phyloP scores from a whole-genome alignment of 2,113 vertebrate species.

The Monarcha castaneiventris region DNA sequence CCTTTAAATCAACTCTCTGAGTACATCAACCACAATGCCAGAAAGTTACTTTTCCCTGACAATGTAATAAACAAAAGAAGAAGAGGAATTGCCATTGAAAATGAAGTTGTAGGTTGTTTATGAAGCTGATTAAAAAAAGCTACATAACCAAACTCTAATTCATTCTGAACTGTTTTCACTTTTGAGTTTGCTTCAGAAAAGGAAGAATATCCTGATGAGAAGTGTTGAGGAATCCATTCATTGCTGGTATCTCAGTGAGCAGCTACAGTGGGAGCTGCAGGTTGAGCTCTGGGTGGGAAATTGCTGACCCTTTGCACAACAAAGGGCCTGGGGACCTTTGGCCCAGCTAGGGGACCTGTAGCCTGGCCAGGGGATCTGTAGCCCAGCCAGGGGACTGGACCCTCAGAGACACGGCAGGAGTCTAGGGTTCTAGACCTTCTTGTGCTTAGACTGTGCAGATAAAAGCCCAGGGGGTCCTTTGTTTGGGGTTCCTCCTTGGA shows the following conservation, averaged over 20 bases:
- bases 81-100: not conserved
- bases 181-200: not conserved
- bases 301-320: not conserved
- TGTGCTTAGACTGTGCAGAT: fast-evolving
- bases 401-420: not conserved
- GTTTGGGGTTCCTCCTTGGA: fast-evolving
- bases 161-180: not conserved
- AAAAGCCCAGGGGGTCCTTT: not conserved
- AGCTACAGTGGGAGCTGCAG: fast-evolving
- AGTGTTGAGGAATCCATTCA: not conserved
- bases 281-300: fast-evolving
- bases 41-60: not conserved
- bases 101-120: not conserved
- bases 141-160: not conserved
- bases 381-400: no score
- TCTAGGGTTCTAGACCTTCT: not conserved
- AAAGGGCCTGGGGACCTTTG: not conserved
- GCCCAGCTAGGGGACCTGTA: not conserved
- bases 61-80: not conserved
- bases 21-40: not conserved
- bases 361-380: not conserved
- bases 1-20: not conserved
- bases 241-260: fast-evolving
- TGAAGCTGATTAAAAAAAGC: not conserved
- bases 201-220: not conserved